Percentiles rank a stretch among this genome's conserved stretches.
These are phyloP conservation scores for Alviniconcha strummeri DNA, from an alignment of 2,888 invertebrate species.

Conservation along the genomic window DNA sequence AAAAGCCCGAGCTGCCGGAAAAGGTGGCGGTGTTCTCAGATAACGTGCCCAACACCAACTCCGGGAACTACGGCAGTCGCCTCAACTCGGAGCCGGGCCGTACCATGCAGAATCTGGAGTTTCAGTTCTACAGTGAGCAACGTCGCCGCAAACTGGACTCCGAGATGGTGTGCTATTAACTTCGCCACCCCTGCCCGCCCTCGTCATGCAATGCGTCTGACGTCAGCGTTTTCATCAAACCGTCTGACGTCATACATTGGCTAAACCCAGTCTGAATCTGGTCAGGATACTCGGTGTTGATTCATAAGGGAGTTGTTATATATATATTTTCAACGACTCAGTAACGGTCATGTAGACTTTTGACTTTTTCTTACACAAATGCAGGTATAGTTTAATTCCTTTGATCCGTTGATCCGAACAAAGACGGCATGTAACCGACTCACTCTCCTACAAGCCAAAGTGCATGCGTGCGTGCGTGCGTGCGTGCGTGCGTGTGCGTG, in stretches of 20 bases:
- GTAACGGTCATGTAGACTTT: no score
- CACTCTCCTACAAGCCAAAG: no score
- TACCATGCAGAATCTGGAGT: slow-evolving; percentile 65
- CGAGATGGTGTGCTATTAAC: slow-evolving; percentile 69
- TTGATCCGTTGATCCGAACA: no score
- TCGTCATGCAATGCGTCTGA: background rate
- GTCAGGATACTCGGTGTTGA: no score
- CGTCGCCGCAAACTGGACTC: slow-evolving; percentile 62
- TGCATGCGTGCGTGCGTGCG: background rate
- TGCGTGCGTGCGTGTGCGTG: slow-evolving; percentile 1
- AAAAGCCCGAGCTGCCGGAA: slow-evolving; percentile 63
- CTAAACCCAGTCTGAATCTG: no score
- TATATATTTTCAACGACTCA: no score
- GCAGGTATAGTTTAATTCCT: no score
- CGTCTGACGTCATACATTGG: background rate
- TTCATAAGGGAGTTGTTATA: no score
- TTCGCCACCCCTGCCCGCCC: background rate
- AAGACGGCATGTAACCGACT: no score
- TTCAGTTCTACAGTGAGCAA: slow-evolving; percentile 64
- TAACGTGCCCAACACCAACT: slow-evolving; percentile 68
- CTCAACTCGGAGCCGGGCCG: slow-evolving; percentile 59
- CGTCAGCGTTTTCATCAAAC: background rate
- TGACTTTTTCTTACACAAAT: no score
- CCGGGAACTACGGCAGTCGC: slow-evolving; percentile 69
- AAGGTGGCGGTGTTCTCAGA: slow-evolving; percentile 64